Base-by-base conservation (phyloP, 2,113 vertebrate species). In the Upupa epops region DNA sequence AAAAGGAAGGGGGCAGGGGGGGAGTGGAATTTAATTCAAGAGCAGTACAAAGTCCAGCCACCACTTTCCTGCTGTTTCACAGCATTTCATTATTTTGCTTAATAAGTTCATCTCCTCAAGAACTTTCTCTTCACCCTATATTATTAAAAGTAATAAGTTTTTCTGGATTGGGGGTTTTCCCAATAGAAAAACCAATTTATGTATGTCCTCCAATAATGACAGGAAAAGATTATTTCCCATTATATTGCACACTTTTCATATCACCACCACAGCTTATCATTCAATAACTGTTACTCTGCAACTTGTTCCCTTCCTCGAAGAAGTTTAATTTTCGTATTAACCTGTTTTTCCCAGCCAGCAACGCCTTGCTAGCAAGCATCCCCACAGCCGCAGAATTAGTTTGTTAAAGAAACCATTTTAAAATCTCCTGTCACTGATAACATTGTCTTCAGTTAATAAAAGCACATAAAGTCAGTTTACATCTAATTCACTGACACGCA, bases 101-200 rank as follows among this genome's bases (percentile, higher is more conserved):
- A 98, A 98, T 98, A 98, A 98, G 97, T 98, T 98, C 97, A 98
- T 97, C 97, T 98, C 97, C 97, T 98, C 95, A 86, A 97, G 97
- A 98, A 97, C 97, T 98, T 98, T 97, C 97, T 97, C 96, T 97
- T 98, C 97, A 98, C 97, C 97, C 97, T 95, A 96, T 94, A 97
- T 98, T 98, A 98, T 98, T 97, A 98, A 97, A 98, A 98, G 97
- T 98, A 98, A 97, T 98, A 98, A 97, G 97, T 97, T 98, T 98
- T 97, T 98, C 97, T 97, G 97, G 97, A 97, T 96, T 97, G 96
- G 97, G 97, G 95, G 97, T 97, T 98, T 96, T 98, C 98, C 97
- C 96, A 97, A 97, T 96, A 98, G 98, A 97, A 98, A 98, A 98
- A 98, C 96, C 97, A 97, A 98, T 98, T 98, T 98, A 97, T 97